phyloP scores from a whole-genome alignment of 2,888 invertebrate genomes.

The Apotomis turbidana region DNA sequence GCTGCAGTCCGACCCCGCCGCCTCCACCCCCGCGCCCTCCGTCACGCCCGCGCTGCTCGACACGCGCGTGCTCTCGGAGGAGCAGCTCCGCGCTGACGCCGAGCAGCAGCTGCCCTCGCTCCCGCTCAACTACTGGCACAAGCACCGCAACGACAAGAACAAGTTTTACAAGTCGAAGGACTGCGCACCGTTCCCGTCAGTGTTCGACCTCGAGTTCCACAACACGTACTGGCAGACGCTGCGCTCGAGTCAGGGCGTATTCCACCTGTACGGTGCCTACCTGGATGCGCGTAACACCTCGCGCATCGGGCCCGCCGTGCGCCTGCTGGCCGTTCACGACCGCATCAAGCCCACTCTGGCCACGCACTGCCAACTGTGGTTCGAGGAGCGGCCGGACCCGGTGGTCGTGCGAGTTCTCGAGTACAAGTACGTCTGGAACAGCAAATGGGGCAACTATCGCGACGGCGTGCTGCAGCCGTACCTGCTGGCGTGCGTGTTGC shows the following conservation, averaged over 20 bases:
- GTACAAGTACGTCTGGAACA: constrained; percentile 97
- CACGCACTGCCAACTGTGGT: constrained; percentile 96
- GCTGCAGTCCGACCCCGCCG: constrained; percentile 60
- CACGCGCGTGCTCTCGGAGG: constrained; percentile 84
- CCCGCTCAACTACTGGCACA: constrained; percentile 93
- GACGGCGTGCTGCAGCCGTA: constrained; percentile 96
- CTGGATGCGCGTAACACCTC: constrained; percentile 92
- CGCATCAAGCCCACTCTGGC: constrained; percentile 92
- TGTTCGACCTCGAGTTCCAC: constrained; percentile 96
- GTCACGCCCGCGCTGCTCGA: constrained; percentile 50
- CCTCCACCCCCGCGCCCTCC: constrained; percentile 50
- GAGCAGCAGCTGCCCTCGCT: constrained; percentile 92
- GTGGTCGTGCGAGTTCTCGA: constrained; percentile 92
- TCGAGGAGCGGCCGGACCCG: constrained; percentile 92
- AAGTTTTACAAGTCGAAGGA: constrained; percentile 86
- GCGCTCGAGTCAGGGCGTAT: constrained; percentile 92
- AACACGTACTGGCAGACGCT: constrained; percentile 97
- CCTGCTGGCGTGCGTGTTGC: constrained; percentile 94
- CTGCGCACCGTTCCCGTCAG: constrained; percentile 93
- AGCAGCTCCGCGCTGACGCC: constrained; percentile 90
- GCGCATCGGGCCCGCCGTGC: constrained; percentile 91
- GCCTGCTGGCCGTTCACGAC: constrained; percentile 95
- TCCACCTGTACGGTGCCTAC: constrained; percentile 95
- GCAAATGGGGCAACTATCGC: constrained; percentile 97
- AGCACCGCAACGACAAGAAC: constrained; percentile 90